Evolutionary conservation across 2,888 invertebrate genomes (phyloP).

Genomic region (Oeneis ivallda): DNA sequence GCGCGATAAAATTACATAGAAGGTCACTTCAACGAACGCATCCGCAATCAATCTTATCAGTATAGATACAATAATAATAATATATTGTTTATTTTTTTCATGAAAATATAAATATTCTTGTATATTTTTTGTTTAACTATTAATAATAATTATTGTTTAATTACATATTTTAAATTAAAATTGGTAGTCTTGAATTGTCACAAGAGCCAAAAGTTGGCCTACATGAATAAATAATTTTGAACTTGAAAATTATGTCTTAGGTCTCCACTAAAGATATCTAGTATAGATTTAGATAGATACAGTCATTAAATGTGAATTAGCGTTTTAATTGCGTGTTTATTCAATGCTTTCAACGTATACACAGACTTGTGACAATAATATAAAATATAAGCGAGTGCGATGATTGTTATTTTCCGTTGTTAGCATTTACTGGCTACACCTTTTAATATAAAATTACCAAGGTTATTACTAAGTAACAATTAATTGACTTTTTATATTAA

Average conservation of each 20-base stretch:
- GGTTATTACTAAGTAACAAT: slow-evolving; percentile 29
- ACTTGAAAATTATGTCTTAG: not conserved
- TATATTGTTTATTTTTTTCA: not conserved
- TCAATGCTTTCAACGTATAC: not conserved
- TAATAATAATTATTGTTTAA: not conserved
- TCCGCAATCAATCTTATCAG: not conserved
- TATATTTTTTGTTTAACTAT: not conserved
- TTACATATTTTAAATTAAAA: too few species aligned
- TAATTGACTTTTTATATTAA: slow-evolving; percentile 31
- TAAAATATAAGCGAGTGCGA: not conserved
- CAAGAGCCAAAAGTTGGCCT: not conserved
- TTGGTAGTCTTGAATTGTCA: not conserved
- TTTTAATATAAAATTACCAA: slow-evolving; percentile 32
- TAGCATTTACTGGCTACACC: slow-evolving; percentile 1
- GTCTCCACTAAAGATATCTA: not conserved
- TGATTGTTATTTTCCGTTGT: slow-evolving; percentile 9
- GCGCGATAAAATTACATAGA: slow-evolving; percentile 5
- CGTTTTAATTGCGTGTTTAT: slow-evolving; percentile 10
- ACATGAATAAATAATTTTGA: too few species aligned
- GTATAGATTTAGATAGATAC: not conserved
- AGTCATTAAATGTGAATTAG: slow-evolving; percentile 13
- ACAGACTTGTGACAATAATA: slow-evolving; percentile 4
- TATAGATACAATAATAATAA: not conserved
- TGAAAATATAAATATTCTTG: not conserved
- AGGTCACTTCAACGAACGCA: slow-evolving; percentile 6